These are phyloP conservation scores for Eptatretus atami DNA, from an alignment of 2,797 vertebrate genomes.

Conservation along the genomic window DNA sequence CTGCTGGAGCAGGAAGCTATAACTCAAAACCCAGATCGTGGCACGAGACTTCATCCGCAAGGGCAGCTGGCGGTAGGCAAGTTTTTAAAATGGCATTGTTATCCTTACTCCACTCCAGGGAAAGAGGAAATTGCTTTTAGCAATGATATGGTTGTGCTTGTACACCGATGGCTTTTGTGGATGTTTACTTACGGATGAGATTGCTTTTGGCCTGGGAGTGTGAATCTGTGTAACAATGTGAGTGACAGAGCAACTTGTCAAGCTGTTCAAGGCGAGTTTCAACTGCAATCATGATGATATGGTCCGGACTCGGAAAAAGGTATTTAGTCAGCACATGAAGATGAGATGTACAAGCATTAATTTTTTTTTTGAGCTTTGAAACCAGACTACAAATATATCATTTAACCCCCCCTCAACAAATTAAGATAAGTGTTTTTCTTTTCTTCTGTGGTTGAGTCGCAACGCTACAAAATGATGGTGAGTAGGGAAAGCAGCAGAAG, in stretches of 20 bases:
- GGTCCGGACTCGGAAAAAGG: slow-evolving; percentile 70
- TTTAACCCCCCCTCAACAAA: neutral
- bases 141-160: no score
- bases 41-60: slow-evolving; percentile 53
- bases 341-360: neutral
- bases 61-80: slow-evolving; percentile 46
- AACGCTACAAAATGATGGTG: no score
- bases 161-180: slow-evolving; percentile 44
- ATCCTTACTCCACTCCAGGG: neutral
- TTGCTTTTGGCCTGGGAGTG: slow-evolving; percentile 70
- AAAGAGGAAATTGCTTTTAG: neutral
- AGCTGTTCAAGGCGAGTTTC: slow-evolving; percentile 82
- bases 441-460: no score
- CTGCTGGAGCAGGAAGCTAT: slow-evolving; percentile 58
- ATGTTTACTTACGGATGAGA: slow-evolving; percentile 58
- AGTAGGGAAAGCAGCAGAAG: no score
- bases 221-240: slow-evolving; percentile 93
- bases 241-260: slow-evolving; percentile 96
- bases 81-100: slow-evolving; percentile 6
- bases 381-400: neutral
- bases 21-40: slow-evolving; percentile 80
- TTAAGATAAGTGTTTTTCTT: no score
- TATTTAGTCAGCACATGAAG: slow-evolving; percentile 15
- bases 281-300: slow-evolving; percentile 60
- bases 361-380: neutral